These are phyloP conservation scores for Sebastes cheni DNA, from an alignment of 2,797 vertebrate species.

Conservation along the genomic window DNA sequence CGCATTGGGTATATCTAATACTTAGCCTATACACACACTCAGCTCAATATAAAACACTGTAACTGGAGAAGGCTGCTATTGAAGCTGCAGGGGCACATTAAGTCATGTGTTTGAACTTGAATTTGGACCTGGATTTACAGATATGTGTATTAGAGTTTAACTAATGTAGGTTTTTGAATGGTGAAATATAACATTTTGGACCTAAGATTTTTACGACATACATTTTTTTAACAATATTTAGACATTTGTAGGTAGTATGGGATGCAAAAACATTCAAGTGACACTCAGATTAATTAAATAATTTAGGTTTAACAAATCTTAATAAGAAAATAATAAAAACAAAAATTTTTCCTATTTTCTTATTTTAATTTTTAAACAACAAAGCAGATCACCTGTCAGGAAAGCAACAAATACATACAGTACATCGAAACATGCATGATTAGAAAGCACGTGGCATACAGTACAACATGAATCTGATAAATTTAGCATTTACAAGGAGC, in stretches of 20 bases:
- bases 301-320: neutral
- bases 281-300: neutral
- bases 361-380: neutral
- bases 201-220: neutral
- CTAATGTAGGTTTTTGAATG: neutral
- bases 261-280: neutral
- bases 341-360: neutral
- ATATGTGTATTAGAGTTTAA: neutral
- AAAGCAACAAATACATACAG: neutral
- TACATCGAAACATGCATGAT: neutral
- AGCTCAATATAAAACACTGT: slow-evolving; percentile 24
- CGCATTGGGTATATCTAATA: slow-evolving; percentile 44
- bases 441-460: neutral
- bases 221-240: neutral
- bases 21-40: slow-evolving; percentile 9
- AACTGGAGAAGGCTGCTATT: slow-evolving; percentile 1
- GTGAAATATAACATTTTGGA: neutral
- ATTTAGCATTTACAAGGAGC: no score
- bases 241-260: neutral
- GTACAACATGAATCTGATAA: neutral
- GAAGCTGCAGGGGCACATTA: neutral
- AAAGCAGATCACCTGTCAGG: neutral
- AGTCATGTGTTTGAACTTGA: neutral
- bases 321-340: neutral
- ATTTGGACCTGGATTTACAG: neutral